These are phyloP conservation scores for Atta cephalotes DNA, from an alignment of 1,140 invertebrate genomes.

Conservation along the genomic window DNA sequence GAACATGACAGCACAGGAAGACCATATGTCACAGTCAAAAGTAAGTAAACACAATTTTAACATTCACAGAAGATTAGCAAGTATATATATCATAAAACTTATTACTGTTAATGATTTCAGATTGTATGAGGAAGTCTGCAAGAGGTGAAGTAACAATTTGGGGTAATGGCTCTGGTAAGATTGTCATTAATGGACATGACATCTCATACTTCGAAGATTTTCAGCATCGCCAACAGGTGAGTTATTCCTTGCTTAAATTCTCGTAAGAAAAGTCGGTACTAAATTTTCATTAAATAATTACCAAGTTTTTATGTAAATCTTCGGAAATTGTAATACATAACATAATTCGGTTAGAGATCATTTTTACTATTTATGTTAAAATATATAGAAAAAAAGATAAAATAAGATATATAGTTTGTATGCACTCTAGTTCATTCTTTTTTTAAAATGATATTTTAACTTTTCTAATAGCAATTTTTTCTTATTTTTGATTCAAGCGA, in stretches of 20 bases:
- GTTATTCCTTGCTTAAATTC: slow-evolving; percentile 70
- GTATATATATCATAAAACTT: background rate
- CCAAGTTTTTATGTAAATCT: background rate
- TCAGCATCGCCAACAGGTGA: slow-evolving; percentile 92
- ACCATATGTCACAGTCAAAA: slow-evolving; percentile 67
- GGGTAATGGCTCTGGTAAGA: slow-evolving; percentile 93
- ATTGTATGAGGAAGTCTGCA: slow-evolving; percentile 91
- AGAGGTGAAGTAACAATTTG: slow-evolving; percentile 89
- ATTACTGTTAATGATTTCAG: slow-evolving; percentile 82
- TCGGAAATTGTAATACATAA: background rate
- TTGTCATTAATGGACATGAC: slow-evolving; percentile 93
- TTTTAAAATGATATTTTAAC: background rate
- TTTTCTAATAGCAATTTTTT: background rate
- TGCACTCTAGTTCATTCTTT: background rate
- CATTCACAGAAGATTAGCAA: background rate
- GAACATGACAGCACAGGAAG: slow-evolving; percentile 69
- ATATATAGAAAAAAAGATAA: background rate
- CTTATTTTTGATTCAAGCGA: background rate
- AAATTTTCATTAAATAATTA: background rate
- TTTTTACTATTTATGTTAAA: background rate
- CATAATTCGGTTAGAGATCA: background rate
- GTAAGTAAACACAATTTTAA: slow-evolving; percentile 68
- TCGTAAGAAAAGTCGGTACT: background rate
- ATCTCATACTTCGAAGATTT: slow-evolving; percentile 91
- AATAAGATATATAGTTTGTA: background rate